Evolutionary conservation across 2,888 invertebrate species (phyloP).

Genomic region (Dynastes hyllus): DNA sequence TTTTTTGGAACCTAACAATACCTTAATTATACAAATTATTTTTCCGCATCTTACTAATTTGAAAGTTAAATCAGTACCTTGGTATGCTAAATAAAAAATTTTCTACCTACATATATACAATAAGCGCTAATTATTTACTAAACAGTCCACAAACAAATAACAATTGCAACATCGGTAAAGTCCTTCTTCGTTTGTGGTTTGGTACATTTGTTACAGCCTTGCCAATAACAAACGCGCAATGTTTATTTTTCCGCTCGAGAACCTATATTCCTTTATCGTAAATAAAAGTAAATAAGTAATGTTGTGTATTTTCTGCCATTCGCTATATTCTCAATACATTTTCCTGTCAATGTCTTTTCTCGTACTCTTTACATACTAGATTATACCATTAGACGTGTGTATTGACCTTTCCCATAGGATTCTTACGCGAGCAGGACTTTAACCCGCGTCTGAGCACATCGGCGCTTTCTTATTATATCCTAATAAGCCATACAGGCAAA

Average conservation of each 20-base stretch:
- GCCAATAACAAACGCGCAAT: background rate
- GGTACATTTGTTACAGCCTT: conserved; percentile 1
- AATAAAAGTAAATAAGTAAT: conserved; percentile 6
- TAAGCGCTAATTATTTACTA: background rate
- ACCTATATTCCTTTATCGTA: background rate
- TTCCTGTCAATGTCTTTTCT: background rate
- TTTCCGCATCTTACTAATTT: no score
- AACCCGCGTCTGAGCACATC: background rate
- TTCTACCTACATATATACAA: no score
- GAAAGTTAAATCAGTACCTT: no score
- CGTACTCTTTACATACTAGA: conserved; percentile 2
- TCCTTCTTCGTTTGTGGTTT: background rate
- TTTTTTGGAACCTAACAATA: no score
- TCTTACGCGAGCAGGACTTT: background rate
- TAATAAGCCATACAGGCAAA: background rate
- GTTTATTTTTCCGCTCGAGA: conserved; percentile 5
- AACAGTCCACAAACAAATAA: background rate
- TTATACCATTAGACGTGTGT: background rate
- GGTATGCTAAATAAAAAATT: no score
- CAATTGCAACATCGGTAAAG: background rate
- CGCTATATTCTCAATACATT: conserved; percentile 11
- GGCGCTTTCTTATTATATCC: background rate
- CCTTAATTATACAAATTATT: no score
- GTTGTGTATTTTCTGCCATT: background rate
- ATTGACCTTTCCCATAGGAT: conserved; percentile 10